phyloP scores from a whole-genome alignment of 2,888 invertebrate genomes.

The Tiliacea citrago region DNA sequence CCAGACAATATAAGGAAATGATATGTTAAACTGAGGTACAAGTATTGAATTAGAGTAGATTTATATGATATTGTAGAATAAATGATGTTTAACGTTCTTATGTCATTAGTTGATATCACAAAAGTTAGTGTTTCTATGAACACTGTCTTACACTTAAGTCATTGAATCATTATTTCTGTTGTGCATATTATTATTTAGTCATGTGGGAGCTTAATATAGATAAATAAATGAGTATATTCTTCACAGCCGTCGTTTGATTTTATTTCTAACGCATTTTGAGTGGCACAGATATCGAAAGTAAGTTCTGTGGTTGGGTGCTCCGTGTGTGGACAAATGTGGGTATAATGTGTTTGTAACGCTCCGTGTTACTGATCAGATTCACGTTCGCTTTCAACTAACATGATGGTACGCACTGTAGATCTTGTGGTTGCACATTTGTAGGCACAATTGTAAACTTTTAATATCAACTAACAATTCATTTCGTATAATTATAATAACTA shows the following conservation, averaged over 20 bases:
- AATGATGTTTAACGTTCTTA: conserved; percentile 69
- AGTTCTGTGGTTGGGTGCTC: conserved; percentile 55
- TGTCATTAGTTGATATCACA: conserved; percentile 68
- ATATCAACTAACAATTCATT: conserved; percentile 47
- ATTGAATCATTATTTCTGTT: conserved; percentile 73
- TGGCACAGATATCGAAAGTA: conserved; percentile 63
- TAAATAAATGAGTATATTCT: conserved; percentile 88
- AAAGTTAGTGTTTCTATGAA: conserved; percentile 58
- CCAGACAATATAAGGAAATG: conserved; percentile 81
- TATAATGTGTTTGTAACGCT: conserved; percentile 57
- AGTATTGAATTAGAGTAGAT: conserved; percentile 77
- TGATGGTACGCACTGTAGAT: conserved; percentile 63
- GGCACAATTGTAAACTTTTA: conserved; percentile 42
- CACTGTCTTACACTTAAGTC: conserved; percentile 64
- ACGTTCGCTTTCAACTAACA: conserved; percentile 64
- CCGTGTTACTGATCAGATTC: conserved; percentile 58
- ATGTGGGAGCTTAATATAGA: conserved; percentile 81
- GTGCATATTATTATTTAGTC: conserved; percentile 77
- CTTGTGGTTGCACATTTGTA: conserved; percentile 55
- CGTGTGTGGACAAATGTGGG: conserved; percentile 63
- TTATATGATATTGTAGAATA: conserved; percentile 71
- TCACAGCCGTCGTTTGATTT: conserved; percentile 86
- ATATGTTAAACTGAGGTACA: conserved; percentile 80
- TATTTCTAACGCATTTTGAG: conserved; percentile 77
- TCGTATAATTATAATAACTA: conserved; percentile 23